phyloP scores from a whole-genome alignment of 92 coral and sea anemone genomes.

The Chrysogorgia sp. region DNA sequence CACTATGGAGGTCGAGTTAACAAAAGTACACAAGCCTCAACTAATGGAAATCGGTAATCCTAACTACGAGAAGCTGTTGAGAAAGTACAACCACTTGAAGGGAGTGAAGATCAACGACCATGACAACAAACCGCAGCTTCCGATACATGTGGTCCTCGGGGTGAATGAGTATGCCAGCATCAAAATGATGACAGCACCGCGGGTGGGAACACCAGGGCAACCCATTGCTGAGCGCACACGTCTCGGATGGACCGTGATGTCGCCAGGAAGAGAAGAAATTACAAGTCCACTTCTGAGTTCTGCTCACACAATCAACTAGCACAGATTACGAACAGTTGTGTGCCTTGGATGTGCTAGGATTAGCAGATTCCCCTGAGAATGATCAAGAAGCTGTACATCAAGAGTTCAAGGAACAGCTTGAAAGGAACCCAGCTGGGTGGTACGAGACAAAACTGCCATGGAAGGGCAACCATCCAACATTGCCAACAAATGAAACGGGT shows the following conservation, averaged over 20 bases:
- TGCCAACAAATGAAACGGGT: slow-evolving; percentile 10
- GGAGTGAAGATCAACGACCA: slow-evolving; percentile 40
- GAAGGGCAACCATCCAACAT: neutral
- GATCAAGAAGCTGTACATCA: neutral
- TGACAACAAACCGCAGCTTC: slow-evolving; percentile 5
- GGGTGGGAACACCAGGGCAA: neutral
- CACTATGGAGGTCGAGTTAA: slow-evolving; percentile 44
- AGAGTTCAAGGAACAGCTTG: slow-evolving; percentile 16
- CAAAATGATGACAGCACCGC: neutral
- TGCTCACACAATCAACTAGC: neutral
- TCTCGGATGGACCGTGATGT: slow-evolving; percentile 41
- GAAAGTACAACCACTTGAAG: too few species aligned
- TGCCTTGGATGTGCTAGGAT: slow-evolving; percentile 8
- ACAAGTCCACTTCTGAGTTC: neutral
- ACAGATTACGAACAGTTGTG: slow-evolving; percentile 13
- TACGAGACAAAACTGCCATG: neutral
- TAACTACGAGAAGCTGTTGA: slow-evolving; percentile 39
- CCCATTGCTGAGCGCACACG: slow-evolving; percentile 19
- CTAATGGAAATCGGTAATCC: slow-evolving; percentile 55
- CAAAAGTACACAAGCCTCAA: slow-evolving; percentile 55
- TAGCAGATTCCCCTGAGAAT: slow-evolving; percentile 8
- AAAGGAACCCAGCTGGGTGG: slow-evolving; percentile 1
- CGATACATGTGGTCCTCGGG: slow-evolving; percentile 12
- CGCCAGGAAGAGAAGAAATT: slow-evolving; percentile 43
- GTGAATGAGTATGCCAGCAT: too few species aligned